Conservation (phyloP, 2,888 invertebrate species). For the Orchestes rusci region DNA sequence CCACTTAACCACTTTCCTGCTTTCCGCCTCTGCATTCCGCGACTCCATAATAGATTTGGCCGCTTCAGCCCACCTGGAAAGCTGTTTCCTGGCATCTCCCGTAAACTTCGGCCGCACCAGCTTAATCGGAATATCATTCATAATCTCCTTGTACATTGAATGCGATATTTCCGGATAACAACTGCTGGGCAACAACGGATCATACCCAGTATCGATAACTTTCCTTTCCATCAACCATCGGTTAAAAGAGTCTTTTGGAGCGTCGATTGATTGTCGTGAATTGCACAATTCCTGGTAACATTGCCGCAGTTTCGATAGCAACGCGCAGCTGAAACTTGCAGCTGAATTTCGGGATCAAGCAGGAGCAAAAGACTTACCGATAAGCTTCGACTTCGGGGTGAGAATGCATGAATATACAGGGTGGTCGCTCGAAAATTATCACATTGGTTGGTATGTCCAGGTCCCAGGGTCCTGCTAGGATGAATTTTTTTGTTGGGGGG, state of each 20-base stretch:
- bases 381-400: conserved; percentile 92
- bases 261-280: conserved; percentile 87
- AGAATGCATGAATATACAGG: conserved; percentile 79
- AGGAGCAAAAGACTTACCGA: too few relatives aligned
- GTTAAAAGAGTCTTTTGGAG: conserved; percentile 93
- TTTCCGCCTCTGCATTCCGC: conserved; percentile 84
- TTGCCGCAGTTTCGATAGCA: conserved; percentile 77
- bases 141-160: conserved; percentile 94
- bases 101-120: conserved; percentile 92
- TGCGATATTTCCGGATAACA: conserved; percentile 89
- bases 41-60: conserved; percentile 96
- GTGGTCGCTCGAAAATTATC: conserved; percentile 79
- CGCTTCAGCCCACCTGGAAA: conserved; percentile 82
- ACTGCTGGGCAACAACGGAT: conserved; percentile 85
- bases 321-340: conserved; percentile 58
- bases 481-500: conserved; percentile 59
- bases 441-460: conserved; percentile 89
- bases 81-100: conserved; percentile 89
- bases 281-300: conserved; percentile 93
- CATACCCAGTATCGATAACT: conserved; percentile 81
- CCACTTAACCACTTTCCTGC: conserved; percentile 96
- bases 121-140: conserved; percentile 97
- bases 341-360: too few relatives aligned
- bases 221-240: conserved; percentile 95
- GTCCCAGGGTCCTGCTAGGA: conserved; percentile 77